Base-by-base conservation (phyloP, 2,888 invertebrate genomes). In the Mantis religiosa region DNA sequence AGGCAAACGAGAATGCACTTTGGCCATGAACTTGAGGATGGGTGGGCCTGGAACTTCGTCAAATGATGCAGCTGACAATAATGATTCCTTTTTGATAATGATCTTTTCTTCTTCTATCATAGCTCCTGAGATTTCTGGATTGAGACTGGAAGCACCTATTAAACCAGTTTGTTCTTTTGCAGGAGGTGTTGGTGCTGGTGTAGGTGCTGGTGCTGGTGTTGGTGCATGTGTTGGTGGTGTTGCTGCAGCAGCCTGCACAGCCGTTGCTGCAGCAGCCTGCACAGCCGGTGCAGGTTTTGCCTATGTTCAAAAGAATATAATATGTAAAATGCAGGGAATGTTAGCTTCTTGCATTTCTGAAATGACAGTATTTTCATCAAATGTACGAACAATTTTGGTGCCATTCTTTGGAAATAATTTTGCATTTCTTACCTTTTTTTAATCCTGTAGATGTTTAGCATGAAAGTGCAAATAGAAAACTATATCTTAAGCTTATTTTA, bases 41-140 rank as follows among this genome's bases (percentile, higher is more conserved):
- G 93, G 93, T 0, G 96, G 96, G 0, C 96, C 96, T 0, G 96
- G 96, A 28, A 96, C 94, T 0, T 95, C 95, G 90, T 96, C 95
- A 91, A 96, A 96, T 0, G 95, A 92, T 85, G 92, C 88, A 0
- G 92, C 91, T 28, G 89, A 15, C 81, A 85, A 41, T 15, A 88
- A 25, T 14, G 81, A 12, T 30, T 89, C 84, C 27, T 89, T 85
- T n/a, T 87, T 71, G 20, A 71, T 4, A 71, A 4, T 20, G 8
- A 20, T 25, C 6, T 71, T 71, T 20, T 71, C 20, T 71, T 71
- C 20, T 71, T 20, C 15, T 71, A 20, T 20, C 20, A 71, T 25
- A 71, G 54, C 20, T 71, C 4, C 25, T 71, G 20, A 15, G 25
- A 71, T 25, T 71, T 15, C 54, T 71, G 54, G 54, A 3, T 71